Base-by-base conservation (phyloP, 2,797 vertebrate species). In the Erpetoichthys calabaricus region DNA sequence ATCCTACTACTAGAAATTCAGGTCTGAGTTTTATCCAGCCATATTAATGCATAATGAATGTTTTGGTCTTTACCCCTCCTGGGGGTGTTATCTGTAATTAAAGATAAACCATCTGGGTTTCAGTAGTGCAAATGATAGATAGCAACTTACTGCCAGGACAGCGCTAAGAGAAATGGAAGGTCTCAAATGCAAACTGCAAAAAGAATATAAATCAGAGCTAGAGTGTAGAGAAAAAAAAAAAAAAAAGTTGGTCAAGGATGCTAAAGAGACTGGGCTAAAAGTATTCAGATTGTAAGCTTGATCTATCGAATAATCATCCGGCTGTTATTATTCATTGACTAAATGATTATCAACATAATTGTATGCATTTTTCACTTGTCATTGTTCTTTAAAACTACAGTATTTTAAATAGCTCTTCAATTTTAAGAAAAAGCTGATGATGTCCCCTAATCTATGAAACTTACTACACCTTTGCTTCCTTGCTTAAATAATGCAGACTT, bases 201-300 rank as follows among this genome's bases (percentile, higher is more conserved):
- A 70, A 62, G 65, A 75, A 59, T 54, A 73, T 75, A 80, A 80
- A 79, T 80, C 73, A 80, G 62, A 52, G 58, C 50, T 54, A 55
- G 53, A 58, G 47, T 44, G 10, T 46, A 9, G 49, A 60, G 79
- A 74, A 65, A 72, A 79, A 79, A 77, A 64, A 67, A 74, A 80
- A 74, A 64, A 72, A 79, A 79, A 77, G 67, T 74, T 66, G 68
- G 66, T 66, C 75, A 64, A 67, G 72, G 73, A 73, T 0, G 45
- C 69, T 75, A 65, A 65, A 62, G 66, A 80, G 70, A 72, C 67
- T 59, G 57, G 73, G 79, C 74, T 71, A 59, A 55, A 80, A 79
- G 74, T 65, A 60, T 63, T 66, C 60, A 75, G 67, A 71, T 71
- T 72, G 70, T 67, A 79, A 67, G 74, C 75, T 66, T 70, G 67